Base-by-base conservation (phyloP, 2,888 invertebrate genomes). In the Nebria salina region DNA sequence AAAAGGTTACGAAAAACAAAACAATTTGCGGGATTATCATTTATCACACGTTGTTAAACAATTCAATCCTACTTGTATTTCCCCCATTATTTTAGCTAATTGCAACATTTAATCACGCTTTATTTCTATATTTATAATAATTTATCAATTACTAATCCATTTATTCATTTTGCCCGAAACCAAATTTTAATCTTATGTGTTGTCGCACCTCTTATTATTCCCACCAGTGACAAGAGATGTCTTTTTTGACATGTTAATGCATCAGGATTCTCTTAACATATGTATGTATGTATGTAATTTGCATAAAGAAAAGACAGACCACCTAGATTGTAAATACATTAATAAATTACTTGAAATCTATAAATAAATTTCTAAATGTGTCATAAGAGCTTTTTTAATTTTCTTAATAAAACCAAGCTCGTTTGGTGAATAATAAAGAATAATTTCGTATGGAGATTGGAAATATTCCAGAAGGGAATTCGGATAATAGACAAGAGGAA, bases 181-280 rank as follows among this genome's bases (percentile, higher is more conserved):
- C 13, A 54, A 54, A 54, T 8, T 54, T 54, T 54, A 2, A 54
- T 54, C 8, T 11, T 7, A 54, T 54, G 54, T 54, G 54, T 54
- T 54, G 54, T 54, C 54, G 54, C 54, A 54, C 54, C 54, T 54
- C 77, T 72, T 70, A 54, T 72, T 64, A 72, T 77, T 77, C 70
- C 64, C 72, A 13, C 13, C 42, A n/a, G 34, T 77, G 77, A 77
- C 77, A 77, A 77, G 77, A 72, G 54, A 72, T 77, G 64, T 72
- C 72, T 15, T n/a, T 65, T 72, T 15, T 77, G 77, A 77, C 72
- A 77, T 72, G 72, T 77, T 72, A 77, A 77, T 77, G 72, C 20
- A 77, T 54, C 43, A 9, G 43, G 43, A 8, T 8, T 9, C 43
- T 43, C 54, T 13, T 54, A 54, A 54, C 54, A 34, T 54, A 54